phyloP scores from a whole-genome alignment of 2,113 vertebrate genomes.

The Neolamprologus fasciatus region DNA sequence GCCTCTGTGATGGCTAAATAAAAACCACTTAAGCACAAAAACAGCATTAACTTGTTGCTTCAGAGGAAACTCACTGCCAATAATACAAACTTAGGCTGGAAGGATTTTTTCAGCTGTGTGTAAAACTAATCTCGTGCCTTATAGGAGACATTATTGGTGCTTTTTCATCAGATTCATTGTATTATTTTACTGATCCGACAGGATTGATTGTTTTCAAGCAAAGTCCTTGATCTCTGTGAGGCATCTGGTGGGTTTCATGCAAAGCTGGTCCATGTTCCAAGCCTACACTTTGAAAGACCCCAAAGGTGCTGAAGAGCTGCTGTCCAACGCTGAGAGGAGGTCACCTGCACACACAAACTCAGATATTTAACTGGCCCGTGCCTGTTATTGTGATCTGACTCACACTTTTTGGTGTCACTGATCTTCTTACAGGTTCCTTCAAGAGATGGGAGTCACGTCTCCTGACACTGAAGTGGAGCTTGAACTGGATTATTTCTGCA shows the following conservation, averaged over 20 bases:
- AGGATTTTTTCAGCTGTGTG: neutral
- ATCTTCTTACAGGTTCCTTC: slow-evolving; percentile 46
- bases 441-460: slow-evolving; percentile 62
- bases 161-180: neutral
- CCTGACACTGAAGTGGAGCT: slow-evolving; percentile 46
- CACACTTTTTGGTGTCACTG: neutral
- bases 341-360: slow-evolving; percentile 9
- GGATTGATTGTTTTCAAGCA: slow-evolving; percentile 64
- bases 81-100: neutral
- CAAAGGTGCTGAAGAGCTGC: slow-evolving; percentile 54
- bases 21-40: neutral
- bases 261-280: slow-evolving; percentile 73
- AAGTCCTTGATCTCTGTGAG: slow-evolving; percentile 55
- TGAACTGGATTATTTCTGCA: slow-evolving; percentile 47
- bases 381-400: neutral
- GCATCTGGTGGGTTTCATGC: slow-evolving; percentile 64
- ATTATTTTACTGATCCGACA: slow-evolving; percentile 5
- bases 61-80: neutral
- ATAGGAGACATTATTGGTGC: neutral
- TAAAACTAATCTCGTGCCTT: neutral
- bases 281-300: slow-evolving; percentile 56
- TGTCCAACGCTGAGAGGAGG: slow-evolving; percentile 66
- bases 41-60: neutral
- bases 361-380: neutral
- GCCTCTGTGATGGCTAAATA: neutral